Conservation (phyloP, 2,113 vertebrate genomes). For the Dissostichus mawsoni region DNA sequence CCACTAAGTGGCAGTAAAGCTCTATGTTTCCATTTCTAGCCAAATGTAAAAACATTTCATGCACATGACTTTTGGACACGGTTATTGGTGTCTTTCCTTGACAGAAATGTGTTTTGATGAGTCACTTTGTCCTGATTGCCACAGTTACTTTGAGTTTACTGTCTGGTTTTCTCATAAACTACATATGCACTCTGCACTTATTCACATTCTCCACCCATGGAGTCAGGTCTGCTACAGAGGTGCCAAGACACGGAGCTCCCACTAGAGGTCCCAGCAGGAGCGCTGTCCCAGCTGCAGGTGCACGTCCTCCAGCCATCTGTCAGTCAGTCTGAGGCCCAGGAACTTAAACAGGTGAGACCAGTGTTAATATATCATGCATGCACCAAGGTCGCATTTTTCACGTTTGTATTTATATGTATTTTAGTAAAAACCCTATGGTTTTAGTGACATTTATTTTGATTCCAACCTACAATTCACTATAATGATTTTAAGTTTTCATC, state of each 20-base stretch:
- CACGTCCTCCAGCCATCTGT: conserved; percentile 83
- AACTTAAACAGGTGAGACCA: conserved; percentile 90
- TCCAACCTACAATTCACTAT: conserved; percentile 66
- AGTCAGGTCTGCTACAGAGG: conserved; percentile 76
- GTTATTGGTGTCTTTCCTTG: conserved; percentile 54
- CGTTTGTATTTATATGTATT: conserved; percentile 12
- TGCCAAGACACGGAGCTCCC: conserved; percentile 79
- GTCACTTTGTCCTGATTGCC: conserved; percentile 69
- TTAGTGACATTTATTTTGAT: conserved; percentile 57
- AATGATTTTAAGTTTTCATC: conserved; percentile 72
- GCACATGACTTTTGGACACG: conserved; percentile 39
- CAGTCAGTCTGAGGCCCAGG: conserved; percentile 88
- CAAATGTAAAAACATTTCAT: conserved; percentile 65
- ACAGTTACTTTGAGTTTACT: conserved; percentile 66
- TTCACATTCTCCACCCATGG: conserved; percentile 80
- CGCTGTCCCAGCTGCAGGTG: conserved; percentile 82
- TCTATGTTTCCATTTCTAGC: conserved; percentile 41
- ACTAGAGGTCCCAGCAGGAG: conserved; percentile 75
- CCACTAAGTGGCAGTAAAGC: conserved; percentile 74
- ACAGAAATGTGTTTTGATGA: conserved; percentile 70
- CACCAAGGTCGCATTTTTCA: conserved; percentile 19
- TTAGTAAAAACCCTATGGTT: conserved; percentile 44
- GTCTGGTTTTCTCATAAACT: conserved; percentile 69
- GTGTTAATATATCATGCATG: conserved; percentile 8
- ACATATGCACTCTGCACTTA: conserved; percentile 65